phyloP scores from a whole-genome alignment of 1,140 invertebrate genomes.

The Macrotrachela quadricornifera region DNA sequence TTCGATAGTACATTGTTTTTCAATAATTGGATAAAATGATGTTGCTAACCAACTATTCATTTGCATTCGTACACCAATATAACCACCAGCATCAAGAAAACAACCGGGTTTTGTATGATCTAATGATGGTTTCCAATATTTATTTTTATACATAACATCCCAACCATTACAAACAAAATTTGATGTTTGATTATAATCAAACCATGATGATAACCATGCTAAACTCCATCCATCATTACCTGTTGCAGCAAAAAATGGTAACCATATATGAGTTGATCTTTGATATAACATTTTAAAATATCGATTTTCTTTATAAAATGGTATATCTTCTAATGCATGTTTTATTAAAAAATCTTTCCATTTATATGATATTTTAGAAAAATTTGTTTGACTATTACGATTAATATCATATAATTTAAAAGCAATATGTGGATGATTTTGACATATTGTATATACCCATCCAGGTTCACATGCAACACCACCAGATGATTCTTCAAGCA shows the following conservation, averaged over 20 bases:
- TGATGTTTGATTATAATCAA: not conserved
- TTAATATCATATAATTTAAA: not conserved
- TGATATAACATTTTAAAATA: not conserved
- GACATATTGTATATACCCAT: not conserved
- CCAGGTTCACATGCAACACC: not conserved
- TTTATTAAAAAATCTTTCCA: not conserved
- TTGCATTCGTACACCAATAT: too few relatives aligned
- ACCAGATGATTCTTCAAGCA: not conserved
- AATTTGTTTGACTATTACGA: not conserved
- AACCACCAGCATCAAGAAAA: too few relatives aligned
- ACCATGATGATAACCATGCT: not conserved
- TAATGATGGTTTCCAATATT: too few relatives aligned
- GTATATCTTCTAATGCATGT: not conserved
- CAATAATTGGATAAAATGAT: not conserved
- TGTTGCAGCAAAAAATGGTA: not conserved
- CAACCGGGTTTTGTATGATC: too few relatives aligned
- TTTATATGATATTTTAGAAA: not conserved
- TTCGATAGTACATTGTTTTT: too few relatives aligned
- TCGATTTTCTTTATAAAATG: not conserved
- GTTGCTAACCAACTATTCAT: not conserved
- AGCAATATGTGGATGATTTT: not conserved
- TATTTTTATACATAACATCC: too few relatives aligned
- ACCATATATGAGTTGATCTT: not conserved
- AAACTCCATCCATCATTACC: not conserved
- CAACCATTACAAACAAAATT: too few relatives aligned